These are phyloP conservation scores for Bursaphelenchus mucronatus DNA, from an alignment of 1,140 invertebrate genomes.

Conservation along the genomic window DNA sequence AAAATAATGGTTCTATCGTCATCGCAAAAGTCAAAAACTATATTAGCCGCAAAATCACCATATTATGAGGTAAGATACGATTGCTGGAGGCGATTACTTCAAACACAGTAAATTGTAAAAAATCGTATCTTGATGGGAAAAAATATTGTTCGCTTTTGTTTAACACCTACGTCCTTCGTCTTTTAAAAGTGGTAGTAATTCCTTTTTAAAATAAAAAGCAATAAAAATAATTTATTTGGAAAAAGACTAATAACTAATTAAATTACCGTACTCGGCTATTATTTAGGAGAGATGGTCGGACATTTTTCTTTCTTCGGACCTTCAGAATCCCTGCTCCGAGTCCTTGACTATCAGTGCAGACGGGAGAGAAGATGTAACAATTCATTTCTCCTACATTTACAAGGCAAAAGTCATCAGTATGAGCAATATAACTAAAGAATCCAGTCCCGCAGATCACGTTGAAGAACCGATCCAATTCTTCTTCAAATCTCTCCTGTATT, in stretches of 20 bases:
- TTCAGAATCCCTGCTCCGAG: slow-evolving; percentile 3
- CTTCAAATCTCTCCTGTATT: slow-evolving; percentile 37
- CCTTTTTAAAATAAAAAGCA: neutral
- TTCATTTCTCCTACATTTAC: slow-evolving; percentile 28
- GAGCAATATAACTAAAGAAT: slow-evolving; percentile 49
- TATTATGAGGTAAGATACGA: no score
- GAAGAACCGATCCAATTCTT: slow-evolving; percentile 40
- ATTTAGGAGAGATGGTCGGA: neutral
- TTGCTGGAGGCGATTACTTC: no score
- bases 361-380: slow-evolving; percentile 48
- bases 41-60: no score
- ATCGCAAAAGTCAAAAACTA: no score
- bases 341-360: slow-evolving; percentile 14
- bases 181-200: neutral
- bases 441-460: slow-evolving; percentile 52
- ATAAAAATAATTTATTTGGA: neutral
- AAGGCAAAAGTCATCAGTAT: slow-evolving; percentile 47
- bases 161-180: no score
- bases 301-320: neutral
- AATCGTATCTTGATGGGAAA: no score
- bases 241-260: neutral
- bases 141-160: no score
- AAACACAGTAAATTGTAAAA: no score
- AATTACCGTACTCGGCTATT: neutral
- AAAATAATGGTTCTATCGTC: no score